phyloP scores from a whole-genome alignment of 2,888 invertebrate species.

The Eupeodes latifasciatus region DNA sequence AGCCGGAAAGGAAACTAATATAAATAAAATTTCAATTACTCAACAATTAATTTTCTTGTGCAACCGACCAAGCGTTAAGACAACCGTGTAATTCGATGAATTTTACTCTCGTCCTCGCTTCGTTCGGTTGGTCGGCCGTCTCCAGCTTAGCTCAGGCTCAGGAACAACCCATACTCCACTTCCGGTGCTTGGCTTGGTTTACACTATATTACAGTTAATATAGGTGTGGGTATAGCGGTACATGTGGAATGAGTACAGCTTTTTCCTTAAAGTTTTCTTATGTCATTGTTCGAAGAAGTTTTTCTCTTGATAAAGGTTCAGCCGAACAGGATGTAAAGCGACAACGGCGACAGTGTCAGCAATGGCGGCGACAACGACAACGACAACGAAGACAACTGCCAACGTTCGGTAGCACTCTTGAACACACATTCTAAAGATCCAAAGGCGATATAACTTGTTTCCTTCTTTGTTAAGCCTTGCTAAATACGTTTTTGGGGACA shows the following conservation, averaged over 20 bases:
- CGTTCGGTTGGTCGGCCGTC: too few species aligned
- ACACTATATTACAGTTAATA: not conserved
- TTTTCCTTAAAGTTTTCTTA: constrained; percentile 51
- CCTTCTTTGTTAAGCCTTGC: constrained; percentile 48
- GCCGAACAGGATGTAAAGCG: constrained; percentile 26
- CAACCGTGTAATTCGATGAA: constrained; percentile 77
- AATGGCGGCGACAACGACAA: not conserved
- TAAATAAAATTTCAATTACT: constrained; percentile 85
- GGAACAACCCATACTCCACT: constrained; percentile 38
- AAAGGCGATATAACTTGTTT: constrained; percentile 76
- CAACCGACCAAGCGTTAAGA: constrained; percentile 83
- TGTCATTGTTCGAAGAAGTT: constrained; percentile 51
- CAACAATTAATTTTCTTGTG: constrained; percentile 84
- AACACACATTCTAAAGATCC: constrained; percentile 54
- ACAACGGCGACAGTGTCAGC: constrained; percentile 52
- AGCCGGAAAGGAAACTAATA: constrained; percentile 82
- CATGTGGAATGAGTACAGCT: not conserved
- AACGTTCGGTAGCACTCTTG: constrained; percentile 43
- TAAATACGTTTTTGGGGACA: constrained; percentile 43
- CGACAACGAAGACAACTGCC: constrained; percentile 38
- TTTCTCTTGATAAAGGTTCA: constrained; percentile 50
- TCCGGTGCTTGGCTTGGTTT: constrained; percentile 49
- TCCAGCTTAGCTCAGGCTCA: not conserved
- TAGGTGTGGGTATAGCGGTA: not conserved
- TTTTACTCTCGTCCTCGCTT: constrained; percentile 28